These are phyloP conservation scores for Margarornis squamiger DNA, from an alignment of 2,797 vertebrate genomes.

Conservation along the genomic window DNA sequence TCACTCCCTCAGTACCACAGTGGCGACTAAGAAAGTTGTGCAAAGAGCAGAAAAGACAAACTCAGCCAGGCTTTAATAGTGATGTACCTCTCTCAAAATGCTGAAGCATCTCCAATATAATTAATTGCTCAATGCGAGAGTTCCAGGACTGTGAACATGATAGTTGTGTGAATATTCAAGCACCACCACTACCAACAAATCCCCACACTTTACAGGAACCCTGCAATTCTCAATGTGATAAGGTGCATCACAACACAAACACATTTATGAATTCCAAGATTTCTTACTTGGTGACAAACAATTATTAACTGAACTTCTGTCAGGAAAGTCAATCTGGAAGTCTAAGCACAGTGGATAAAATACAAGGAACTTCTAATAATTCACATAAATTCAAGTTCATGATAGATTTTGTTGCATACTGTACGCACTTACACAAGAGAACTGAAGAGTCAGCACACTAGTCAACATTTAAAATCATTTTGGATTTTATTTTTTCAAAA, in stretches of 20 bases:
- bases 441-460: neutral
- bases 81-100: neutral
- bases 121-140: neutral
- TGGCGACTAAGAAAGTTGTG: neutral
- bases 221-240: neutral
- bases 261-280: neutral
- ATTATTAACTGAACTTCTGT: neutral
- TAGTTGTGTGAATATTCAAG: neutral
- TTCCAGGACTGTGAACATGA: neutral
- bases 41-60: neutral
- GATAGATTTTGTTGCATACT: neutral
- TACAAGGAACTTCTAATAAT: neutral
- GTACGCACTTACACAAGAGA: neutral
- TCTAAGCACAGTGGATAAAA: neutral
- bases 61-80: neutral
- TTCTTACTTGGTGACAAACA: neutral
- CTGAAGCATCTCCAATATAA: neutral
- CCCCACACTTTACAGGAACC: neutral
- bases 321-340: neutral
- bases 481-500: constrained; percentile 41
- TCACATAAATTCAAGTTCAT: neutral
- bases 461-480: neutral
- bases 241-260: neutral
- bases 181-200: neutral
- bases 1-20: neutral